Conservation (phyloP, 2,797 vertebrate species). For the Anabas testudineus region DNA sequence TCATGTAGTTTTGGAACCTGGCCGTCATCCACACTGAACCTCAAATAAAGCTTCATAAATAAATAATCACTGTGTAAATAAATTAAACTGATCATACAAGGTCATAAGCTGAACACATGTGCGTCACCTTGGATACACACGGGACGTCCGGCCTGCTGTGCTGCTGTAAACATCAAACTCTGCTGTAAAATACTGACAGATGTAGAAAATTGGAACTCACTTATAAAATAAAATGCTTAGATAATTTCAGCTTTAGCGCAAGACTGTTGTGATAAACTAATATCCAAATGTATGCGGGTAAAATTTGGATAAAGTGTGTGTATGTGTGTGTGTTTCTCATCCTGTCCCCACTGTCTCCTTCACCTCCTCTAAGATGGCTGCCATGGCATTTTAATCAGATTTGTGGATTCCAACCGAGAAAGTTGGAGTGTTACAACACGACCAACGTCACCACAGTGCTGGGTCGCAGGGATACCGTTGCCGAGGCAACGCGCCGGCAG, state of each 20-base stretch:
- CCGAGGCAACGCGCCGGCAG: constrained; percentile 69
- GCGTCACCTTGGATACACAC: constrained; percentile 22
- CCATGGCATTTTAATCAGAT: constrained; percentile 36
- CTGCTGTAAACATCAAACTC: constrained; percentile 24
- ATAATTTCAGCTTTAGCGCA: not conserved
- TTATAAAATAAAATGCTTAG: not conserved
- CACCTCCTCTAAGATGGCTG: constrained; percentile 62
- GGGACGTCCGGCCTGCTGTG: constrained; percentile 27
- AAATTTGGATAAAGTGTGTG: not conserved
- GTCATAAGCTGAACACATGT: constrained; percentile 41
- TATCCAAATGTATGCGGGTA: not conserved
- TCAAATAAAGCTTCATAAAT: constrained; percentile 47
- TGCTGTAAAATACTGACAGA: constrained; percentile 20
- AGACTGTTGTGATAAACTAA: not conserved
- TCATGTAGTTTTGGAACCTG: not conserved
- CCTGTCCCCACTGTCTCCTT: constrained; percentile 6
- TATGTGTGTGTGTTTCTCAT: constrained; percentile 5
- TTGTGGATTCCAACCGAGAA: constrained; percentile 37
- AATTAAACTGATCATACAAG: constrained; percentile 46
- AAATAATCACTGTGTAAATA: constrained; percentile 58
- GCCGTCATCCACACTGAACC: not conserved
- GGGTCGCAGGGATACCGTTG: constrained; percentile 57
- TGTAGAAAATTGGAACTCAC: not conserved
- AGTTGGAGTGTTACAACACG: constrained; percentile 44
- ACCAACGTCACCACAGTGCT: constrained; percentile 35